phyloP scores from a whole-genome alignment of 2,888 invertebrate genomes.

The Smittia aterrima region DNA sequence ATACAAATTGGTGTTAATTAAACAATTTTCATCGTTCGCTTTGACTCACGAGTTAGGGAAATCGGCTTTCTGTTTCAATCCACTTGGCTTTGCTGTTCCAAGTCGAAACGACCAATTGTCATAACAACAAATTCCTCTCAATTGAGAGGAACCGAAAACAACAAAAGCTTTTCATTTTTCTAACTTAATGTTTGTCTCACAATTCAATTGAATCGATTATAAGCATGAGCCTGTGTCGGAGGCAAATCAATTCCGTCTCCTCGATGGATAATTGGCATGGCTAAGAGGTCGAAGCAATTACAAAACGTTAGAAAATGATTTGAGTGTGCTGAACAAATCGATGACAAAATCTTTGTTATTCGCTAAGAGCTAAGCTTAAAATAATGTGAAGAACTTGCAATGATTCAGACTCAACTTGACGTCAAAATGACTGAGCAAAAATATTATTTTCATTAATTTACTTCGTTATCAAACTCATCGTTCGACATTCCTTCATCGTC shows the following conservation, averaged over 20 bases:
- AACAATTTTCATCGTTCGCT: not conserved
- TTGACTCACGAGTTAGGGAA: not conserved
- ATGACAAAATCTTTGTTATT: no score
- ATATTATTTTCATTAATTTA: not conserved
- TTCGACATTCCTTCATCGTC: not conserved
- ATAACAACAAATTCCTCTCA: not conserved
- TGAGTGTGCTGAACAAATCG: not conserved
- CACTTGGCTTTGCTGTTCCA: not conserved
- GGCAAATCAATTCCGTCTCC: slow-evolving; percentile 21
- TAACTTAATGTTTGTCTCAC: not conserved
- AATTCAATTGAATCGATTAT: slow-evolving; percentile 25
- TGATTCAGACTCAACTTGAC: not conserved
- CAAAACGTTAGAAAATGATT: not conserved
- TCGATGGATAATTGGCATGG: not conserved
- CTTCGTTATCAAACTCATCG: not conserved
- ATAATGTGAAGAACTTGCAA: not conserved
- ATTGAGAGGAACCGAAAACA: not conserved
- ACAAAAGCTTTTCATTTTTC: not conserved
- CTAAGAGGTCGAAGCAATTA: no score
- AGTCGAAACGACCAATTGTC: no score
- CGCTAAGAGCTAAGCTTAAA: no score
- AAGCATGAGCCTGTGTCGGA: not conserved
- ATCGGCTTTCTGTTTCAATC: not conserved
- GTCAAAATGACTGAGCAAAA: not conserved
- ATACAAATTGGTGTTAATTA: slow-evolving; percentile 11